Evolutionary conservation across 2,113 vertebrate genomes (phyloP), one percentile per base, ranked within the genome.

Genomic region (Pogonocichla stellata): DNA sequence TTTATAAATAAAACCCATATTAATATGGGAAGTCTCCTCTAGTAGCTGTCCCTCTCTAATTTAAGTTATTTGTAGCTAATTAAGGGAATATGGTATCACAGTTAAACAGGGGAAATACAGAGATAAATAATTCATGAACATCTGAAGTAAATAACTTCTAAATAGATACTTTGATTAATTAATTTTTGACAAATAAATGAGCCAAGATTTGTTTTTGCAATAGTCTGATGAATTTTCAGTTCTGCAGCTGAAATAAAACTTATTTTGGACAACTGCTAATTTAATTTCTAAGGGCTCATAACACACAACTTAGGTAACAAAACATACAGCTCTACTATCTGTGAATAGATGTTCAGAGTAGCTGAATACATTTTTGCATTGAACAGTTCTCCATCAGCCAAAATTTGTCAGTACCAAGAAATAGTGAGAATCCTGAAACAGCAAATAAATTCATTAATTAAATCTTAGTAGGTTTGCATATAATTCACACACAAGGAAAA

Each of bases 91-190:
- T 78, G 40, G 56, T 73, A 48, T 47, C 51, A 40, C 51, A 90
- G 43, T 72, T 90, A 92, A 91, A 66, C 34, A n/a, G 40, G n/a
- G 36, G 13, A 88, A 90, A 58, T 86, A 77, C 4, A 83, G 64
- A 70, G 58, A 96, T 83, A 93, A 90, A 95, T 90, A 94, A 93
- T 94, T 92, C 60, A 92, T 93, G 71, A 94, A 73, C 64, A 93
- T 90, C 79, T 96, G 72, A 94, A 86, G 67, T 80, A 90, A 92
- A 80, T 91, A 90, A 93, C 60, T 88, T 74, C 47, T 64, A 88
- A 96, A 80, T 31, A 78, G 66, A 66, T 51, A 74, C n/a, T 88
- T 86, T 73, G 58, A 58, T 50, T 78, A 87, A 85, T 93, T 93
- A 94, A 43, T 48, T 93, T 93, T 36, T 28, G 22, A 95, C n/a